A percentile compares a stretch with the other conserved stretches of the same genome.
Evolutionary conservation across 2,113 vertebrate genomes (phyloP).

Genomic region (Ammodytes dubius): DNA sequence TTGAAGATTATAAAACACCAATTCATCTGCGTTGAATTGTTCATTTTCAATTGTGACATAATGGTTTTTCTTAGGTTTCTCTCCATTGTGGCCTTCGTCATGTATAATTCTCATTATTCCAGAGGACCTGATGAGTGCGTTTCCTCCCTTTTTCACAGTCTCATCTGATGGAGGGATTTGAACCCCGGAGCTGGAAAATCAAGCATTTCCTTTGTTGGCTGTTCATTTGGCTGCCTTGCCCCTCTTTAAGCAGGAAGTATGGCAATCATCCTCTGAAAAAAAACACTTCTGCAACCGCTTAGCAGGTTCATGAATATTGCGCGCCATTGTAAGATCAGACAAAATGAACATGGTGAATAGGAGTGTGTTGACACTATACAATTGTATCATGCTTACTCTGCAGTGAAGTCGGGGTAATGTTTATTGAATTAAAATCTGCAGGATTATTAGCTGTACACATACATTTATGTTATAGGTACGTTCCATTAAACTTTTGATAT

Average conservation of each 20-base stretch:
- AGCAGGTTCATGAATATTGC: constrained; percentile 81
- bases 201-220: constrained; percentile 72
- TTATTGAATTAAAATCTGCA: constrained; percentile 63
- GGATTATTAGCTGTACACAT: constrained; percentile 39
- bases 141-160: constrained; percentile 40
- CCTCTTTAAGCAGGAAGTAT: constrained; percentile 64
- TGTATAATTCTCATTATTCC: constrained; percentile 66
- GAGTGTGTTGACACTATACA: constrained; percentile 50
- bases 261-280: constrained; percentile 60
- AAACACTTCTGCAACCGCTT: constrained; percentile 71
- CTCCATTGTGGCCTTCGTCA: constrained; percentile 49
- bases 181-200: constrained; percentile 66
- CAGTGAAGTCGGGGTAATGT: constrained; percentile 41
- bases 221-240: constrained; percentile 71
- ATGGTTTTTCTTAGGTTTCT: constrained; percentile 53
- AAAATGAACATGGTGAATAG: constrained; percentile 20
- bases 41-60: constrained; percentile 40
- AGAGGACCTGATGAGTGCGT: constrained; percentile 48
- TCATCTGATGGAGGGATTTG: constrained; percentile 52
- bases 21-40: constrained; percentile 56
- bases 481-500: constrained; percentile 56
- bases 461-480: constrained; percentile 37
- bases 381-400: constrained; percentile 62
- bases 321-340: constrained; percentile 79
- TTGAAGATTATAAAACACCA: constrained; percentile 71